These are phyloP conservation scores for Grallaria varia DNA, from an alignment of 2,113 vertebrate species.

Conservation along the genomic window DNA sequence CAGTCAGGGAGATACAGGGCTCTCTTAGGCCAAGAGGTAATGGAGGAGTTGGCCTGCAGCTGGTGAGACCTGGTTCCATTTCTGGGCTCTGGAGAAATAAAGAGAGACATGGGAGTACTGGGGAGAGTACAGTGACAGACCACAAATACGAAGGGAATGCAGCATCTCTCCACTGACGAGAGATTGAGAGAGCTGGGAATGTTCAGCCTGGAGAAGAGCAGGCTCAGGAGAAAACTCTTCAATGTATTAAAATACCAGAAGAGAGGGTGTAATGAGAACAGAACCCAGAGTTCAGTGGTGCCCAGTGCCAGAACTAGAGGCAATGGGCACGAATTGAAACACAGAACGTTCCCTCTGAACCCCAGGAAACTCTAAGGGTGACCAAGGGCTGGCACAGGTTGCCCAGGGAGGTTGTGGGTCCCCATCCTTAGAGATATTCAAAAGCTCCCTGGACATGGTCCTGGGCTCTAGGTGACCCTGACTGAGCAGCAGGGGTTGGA, in stretches of 20 bases:
- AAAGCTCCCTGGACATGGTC: not conserved
- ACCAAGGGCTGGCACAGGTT: not conserved
- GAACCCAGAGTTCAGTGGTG: not conserved
- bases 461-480: not conserved
- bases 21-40: not conserved
- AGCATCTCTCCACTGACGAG: not conserved
- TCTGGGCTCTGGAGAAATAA: not conserved
- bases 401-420: not conserved
- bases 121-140: not conserved
- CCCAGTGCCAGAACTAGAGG: not conserved
- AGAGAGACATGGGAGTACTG: not conserved
- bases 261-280: not conserved
- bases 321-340: not conserved
- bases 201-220: not conserved
- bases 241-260: not conserved
- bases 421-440: not conserved
- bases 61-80: not conserved
- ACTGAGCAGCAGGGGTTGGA: not conserved
- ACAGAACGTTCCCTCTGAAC: not conserved
- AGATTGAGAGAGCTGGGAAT: not conserved
- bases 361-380: not conserved
- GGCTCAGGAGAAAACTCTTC: not conserved
- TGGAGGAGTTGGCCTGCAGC: not conserved
- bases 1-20: not conserved
- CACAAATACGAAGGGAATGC: not conserved